Conservation (phyloP, 2,888 invertebrate genomes). For the Habroteleia sp. region DNA sequence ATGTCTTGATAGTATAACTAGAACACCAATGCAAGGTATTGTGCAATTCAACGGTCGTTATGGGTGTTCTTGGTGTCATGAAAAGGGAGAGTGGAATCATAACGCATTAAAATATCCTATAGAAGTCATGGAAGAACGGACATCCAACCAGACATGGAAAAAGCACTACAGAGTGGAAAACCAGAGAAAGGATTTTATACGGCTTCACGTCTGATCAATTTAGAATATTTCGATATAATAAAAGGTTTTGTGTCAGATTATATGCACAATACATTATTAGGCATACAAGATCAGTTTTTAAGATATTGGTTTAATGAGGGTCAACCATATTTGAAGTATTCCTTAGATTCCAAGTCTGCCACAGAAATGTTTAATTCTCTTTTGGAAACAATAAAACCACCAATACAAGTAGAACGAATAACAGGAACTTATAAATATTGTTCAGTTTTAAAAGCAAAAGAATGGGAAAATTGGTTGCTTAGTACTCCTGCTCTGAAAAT, state of each 20-base stretch:
- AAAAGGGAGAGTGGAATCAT: constrained; percentile 12
- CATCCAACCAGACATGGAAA: not conserved
- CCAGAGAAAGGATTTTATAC: constrained; percentile 16
- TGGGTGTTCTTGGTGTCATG: constrained; percentile 39
- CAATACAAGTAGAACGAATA: constrained; percentile 29
- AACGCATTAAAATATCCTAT: constrained; percentile 17
- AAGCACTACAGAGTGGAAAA: not conserved
- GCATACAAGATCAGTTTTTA: constrained; percentile 36
- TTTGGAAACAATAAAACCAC: constrained; percentile 16
- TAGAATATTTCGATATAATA: constrained; percentile 49
- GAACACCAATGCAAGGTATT: constrained; percentile 26
- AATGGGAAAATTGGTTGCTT: constrained; percentile 28
- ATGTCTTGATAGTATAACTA: constrained; percentile 55
- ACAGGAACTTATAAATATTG: constrained; percentile 22
- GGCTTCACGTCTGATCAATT: constrained; percentile 13
- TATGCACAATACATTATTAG: constrained; percentile 49
- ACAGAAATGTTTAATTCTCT: constrained; percentile 1
- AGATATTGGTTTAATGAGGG: constrained; percentile 43
- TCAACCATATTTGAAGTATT: constrained; percentile 2
- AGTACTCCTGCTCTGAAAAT: constrained; percentile 34
- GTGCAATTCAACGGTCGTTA: constrained; percentile 31
- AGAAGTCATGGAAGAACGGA: not conserved
- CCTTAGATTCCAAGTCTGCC: not conserved
- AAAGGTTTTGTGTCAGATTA: constrained; percentile 49
- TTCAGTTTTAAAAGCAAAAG: constrained; percentile 28